phyloP scores from a whole-genome alignment of 2,797 vertebrate genomes.

The Leucoraja ocellata region DNA sequence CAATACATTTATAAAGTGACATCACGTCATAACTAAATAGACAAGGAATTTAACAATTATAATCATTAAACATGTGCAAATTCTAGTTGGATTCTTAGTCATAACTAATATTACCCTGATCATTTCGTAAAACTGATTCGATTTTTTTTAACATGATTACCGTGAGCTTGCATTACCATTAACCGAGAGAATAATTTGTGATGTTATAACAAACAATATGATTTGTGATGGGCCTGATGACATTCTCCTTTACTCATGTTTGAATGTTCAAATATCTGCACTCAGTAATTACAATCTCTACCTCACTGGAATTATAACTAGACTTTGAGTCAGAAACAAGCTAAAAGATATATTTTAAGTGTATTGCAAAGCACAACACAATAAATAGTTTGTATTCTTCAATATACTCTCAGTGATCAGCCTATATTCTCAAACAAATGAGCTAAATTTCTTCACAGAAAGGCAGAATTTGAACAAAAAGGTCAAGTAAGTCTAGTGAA shows the following conservation, averaged over 20 bases:
- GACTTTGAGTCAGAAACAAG: background rate
- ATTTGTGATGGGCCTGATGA: background rate
- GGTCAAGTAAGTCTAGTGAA: too few species aligned
- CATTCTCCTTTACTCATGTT: background rate
- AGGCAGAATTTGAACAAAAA: too few species aligned
- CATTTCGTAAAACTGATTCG: background rate
- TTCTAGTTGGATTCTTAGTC: background rate
- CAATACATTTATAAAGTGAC: background rate
- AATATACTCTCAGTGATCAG: background rate
- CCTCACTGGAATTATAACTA: background rate
- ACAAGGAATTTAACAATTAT: background rate
- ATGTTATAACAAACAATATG: background rate
- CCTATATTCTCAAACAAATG: too few species aligned
- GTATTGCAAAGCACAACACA: background rate
- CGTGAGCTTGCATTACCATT: background rate
- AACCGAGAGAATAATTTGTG: background rate
- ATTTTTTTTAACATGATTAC: background rate
- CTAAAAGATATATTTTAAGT: background rate
- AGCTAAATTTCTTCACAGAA: background rate
- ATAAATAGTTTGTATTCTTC: background rate
- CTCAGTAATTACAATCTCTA: background rate
- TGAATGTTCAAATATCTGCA: background rate
- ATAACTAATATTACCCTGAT: background rate
- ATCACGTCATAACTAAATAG: background rate
- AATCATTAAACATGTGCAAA: background rate